Conservation (phyloP, 2,797 vertebrate genomes). For the Cossypha dichroa region DNA sequence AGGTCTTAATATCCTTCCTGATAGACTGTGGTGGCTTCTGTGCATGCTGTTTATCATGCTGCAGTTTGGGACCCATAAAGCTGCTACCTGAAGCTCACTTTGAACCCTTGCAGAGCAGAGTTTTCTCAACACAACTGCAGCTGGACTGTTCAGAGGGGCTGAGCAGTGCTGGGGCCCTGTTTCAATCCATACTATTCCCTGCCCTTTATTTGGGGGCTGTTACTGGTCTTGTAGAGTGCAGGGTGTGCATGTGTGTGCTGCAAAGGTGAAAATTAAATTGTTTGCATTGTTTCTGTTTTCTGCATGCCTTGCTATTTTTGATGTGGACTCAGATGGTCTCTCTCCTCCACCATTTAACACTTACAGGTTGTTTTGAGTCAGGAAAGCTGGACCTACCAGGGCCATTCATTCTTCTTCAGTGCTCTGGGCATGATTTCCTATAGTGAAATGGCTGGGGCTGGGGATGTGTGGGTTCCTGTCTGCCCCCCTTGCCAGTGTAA, state of each 20-base stretch:
- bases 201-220: not conserved
- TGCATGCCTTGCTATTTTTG: not conserved
- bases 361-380: not conserved
- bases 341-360: not conserved
- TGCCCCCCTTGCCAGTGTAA: not conserved
- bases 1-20: not conserved
- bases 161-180: not conserved
- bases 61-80: not conserved
- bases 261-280: not conserved
- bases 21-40: not conserved
- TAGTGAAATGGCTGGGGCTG: not conserved
- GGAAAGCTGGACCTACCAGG: not conserved
- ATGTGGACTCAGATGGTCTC: accelerated
- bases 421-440: not conserved
- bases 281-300: not conserved
- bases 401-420: not conserved
- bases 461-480: not conserved
- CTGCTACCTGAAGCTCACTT: not conserved
- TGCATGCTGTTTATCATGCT: not conserved
- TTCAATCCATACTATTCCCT: not conserved
- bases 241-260: not conserved
- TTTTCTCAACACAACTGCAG: not conserved
- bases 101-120: not conserved
- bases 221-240: not conserved
- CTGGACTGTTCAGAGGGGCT: not conserved